Base-by-base conservation (phyloP, 2,888 invertebrate species). In the Hermaeophaga mercurialis region DNA sequence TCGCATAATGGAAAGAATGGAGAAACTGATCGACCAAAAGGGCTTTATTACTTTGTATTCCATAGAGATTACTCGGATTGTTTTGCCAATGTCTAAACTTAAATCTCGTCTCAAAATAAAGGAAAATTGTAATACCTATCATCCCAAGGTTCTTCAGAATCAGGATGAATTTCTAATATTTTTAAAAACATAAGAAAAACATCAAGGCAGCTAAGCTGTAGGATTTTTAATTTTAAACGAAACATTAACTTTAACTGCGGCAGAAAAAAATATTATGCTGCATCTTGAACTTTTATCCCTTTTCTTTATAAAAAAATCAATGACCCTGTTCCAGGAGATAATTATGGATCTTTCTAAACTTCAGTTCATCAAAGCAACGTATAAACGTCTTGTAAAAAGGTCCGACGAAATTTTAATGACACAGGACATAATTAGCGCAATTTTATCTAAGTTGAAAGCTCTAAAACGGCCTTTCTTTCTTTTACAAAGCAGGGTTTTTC, bases 11-110 rank as follows among this genome's bases (percentile, higher is more conserved):
- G 14, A 34, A 22, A 18, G 19, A 46, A 34, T 34, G 19, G 47
- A 22, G n/a, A 34, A 47, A 4, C 24, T 22, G 47, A 34, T 47
- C 34, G 47, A 15, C 33, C 31, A 46, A 33, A n/a, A 33, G 31
- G 31, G 33, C 19, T 33, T 46, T 46, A 46, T 33, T 46, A 46
- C 17, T n/a, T 46, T 46, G 33, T 12, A 33, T 33, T 33, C 33
- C 33, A 33, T 6, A 4, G 17, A 17, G 19, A 46, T 33, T 34
- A 19, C 28, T 19, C 15, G 46, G 12, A 33, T 43, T 46, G 19
- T 46, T 46, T 46, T 33, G 9, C 33, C 4, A 12, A 33, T 33
- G 33, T 33, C 11, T 33, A 9, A 11, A 33, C 11, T 33, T 3
- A 33, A n/a, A 33, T 8, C 8, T 14, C 14, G 12, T 7, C 9